Conservation (phyloP, 1,140 invertebrate species). For the Batillaria attramentaria region DNA sequence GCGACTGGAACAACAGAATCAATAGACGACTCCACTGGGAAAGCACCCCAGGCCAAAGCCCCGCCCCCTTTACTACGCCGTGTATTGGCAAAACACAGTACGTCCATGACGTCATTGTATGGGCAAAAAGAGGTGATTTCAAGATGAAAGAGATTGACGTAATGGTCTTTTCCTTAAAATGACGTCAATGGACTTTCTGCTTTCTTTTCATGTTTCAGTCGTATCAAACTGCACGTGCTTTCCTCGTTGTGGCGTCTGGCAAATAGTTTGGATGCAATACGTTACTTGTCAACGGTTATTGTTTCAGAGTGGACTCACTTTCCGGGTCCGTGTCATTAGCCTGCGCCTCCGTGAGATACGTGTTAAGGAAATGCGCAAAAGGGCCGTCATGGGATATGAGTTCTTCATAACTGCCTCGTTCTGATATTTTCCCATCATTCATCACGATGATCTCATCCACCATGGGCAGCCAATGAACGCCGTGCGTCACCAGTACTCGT, state of each 20-base stretch:
- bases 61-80: too few relatives aligned
- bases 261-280: not conserved
- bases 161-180: too few relatives aligned
- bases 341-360: constrained; percentile 33
- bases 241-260: not conserved
- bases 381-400: constrained; percentile 56
- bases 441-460: constrained; percentile 68
- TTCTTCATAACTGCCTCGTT: constrained; percentile 64
- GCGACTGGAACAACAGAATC: too few relatives aligned
- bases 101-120: too few relatives aligned
- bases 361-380: constrained; percentile 60
- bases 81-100: too few relatives aligned
- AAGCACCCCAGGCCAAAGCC: too few relatives aligned
- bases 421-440: constrained; percentile 58
- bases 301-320: constrained; percentile 33
- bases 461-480: constrained; percentile 62
- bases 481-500: constrained; percentile 69
- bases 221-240: not conserved
- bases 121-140: too few relatives aligned
- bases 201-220: not conserved
- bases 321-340: constrained; percentile 48
- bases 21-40: too few relatives aligned
- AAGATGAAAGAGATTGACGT: too few relatives aligned
- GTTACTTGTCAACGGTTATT: not conserved
- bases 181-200: too few relatives aligned